These are phyloP conservation scores for Oncorhynchus nerka DNA, from an alignment of 2,113 vertebrate genomes.

Conservation along the genomic window DNA sequence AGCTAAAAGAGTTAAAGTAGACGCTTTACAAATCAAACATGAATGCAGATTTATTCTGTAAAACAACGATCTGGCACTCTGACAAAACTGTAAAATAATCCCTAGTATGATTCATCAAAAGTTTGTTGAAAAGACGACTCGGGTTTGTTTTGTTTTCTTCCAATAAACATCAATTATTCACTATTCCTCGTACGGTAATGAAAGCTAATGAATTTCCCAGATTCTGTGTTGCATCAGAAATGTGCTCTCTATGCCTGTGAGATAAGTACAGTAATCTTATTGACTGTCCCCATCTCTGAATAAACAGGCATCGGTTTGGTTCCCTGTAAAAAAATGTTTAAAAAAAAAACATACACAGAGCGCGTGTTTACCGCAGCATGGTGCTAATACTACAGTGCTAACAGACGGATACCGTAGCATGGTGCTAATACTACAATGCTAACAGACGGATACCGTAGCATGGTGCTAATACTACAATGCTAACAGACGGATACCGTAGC, in stretches of 20 bases:
- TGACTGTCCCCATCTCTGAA: constrained; percentile 35
- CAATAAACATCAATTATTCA: constrained; percentile 30
- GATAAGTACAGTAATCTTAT: constrained; percentile 38
- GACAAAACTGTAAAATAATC: constrained; percentile 14
- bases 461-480: too few species aligned
- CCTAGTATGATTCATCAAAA: constrained; percentile 38
- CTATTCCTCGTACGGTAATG: constrained; percentile 32
- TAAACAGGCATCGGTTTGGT: constrained; percentile 33
- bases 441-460: too few species aligned
- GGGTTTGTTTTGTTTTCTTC: constrained; percentile 31
- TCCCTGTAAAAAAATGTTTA: not conserved
- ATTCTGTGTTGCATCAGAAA: constrained; percentile 11
- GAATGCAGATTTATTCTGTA: not conserved
- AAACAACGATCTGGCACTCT: constrained; percentile 15
- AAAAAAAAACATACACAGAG: too few species aligned
- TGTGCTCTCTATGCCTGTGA: not conserved
- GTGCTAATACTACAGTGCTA: too few species aligned
- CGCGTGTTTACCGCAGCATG: too few species aligned
- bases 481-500: too few species aligned
- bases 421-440: too few species aligned
- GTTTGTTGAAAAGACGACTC: not conserved
- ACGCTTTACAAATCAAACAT: not conserved
- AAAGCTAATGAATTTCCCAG: not conserved
- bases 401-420: too few species aligned
- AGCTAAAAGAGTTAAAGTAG: not conserved